A percentile compares a stretch with the other conserved stretches of the same genome.
Evolutionary conservation across 2,797 vertebrate genomes (phyloP).

Genomic region (Arrhamphus sclerolepis): DNA sequence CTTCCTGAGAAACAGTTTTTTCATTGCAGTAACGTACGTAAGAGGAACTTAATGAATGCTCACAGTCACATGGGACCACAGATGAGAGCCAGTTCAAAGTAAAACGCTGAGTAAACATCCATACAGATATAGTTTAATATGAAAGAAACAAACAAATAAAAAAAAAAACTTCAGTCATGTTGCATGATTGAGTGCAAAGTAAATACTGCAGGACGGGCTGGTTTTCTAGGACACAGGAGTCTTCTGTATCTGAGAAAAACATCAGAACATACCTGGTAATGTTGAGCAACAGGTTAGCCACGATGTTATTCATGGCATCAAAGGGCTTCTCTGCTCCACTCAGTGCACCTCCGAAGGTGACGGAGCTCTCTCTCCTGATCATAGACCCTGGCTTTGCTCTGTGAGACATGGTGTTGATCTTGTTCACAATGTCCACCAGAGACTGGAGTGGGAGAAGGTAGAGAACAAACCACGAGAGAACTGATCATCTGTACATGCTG

Average conservation of each 20-base stretch:
- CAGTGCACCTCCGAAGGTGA: conserved; percentile 83
- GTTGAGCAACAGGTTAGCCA: conserved; percentile 93
- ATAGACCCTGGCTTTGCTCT: conserved; percentile 77
- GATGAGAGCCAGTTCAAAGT: too few species aligned
- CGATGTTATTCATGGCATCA: conserved; percentile 96
- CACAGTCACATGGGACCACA: too few species aligned
- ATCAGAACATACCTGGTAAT: conserved; percentile 88
- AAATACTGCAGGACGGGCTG: not conserved
- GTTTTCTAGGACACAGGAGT: not conserved
- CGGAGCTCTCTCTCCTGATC: conserved; percentile 82
- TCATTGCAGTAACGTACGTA: too few species aligned
- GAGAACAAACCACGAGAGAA: not conserved
- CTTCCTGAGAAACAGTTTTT: too few species aligned
- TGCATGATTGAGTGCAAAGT: not conserved
- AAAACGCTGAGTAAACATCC: too few species aligned
- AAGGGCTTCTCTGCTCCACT: conserved; percentile 87
- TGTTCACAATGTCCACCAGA: conserved; percentile 92
- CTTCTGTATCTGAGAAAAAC: not conserved
- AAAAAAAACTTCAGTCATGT: too few species aligned
- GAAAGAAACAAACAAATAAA: too few species aligned
- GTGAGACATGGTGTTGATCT: conserved; percentile 85
- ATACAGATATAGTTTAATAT: too few species aligned
- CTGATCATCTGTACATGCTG: not conserved
- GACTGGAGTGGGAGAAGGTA: conserved; percentile 77
- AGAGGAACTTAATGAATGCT: too few species aligned